Conservation (phyloP, 2,888 invertebrate genomes). For the Epicampocera succincta region DNA sequence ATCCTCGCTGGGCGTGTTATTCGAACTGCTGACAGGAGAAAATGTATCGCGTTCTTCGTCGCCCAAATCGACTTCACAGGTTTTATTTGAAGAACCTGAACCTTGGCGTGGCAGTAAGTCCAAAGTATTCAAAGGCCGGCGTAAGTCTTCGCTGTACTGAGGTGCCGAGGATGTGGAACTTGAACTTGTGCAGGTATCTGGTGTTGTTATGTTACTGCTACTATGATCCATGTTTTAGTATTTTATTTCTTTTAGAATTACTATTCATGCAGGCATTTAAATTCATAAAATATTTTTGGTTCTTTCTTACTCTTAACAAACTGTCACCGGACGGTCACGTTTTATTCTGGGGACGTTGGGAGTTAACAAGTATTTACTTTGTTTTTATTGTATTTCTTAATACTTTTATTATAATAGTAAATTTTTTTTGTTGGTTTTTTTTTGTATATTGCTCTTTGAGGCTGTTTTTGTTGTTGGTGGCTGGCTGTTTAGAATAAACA, state of each 20-base stretch:
- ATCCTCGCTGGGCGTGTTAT: slow-evolving; percentile 73
- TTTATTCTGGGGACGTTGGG: slow-evolving; percentile 49
- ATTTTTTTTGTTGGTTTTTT: slow-evolving; percentile 29
- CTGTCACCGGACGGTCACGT: slow-evolving; percentile 63
- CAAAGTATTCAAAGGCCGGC: slow-evolving; percentile 67
- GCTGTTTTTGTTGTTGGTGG: slow-evolving; percentile 16
- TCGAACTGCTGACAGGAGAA: slow-evolving; percentile 78
- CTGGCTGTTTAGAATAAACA: slow-evolving; percentile 52
- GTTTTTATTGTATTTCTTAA: slow-evolving; percentile 6
- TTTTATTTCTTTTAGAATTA: background rate
- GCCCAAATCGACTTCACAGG: slow-evolving; percentile 79
- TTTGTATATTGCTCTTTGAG: slow-evolving; percentile 26
- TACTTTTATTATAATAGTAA: slow-evolving; percentile 19
- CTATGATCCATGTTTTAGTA: slow-evolving; percentile 45
- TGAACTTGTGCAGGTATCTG: slow-evolving; percentile 59
- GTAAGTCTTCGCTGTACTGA: slow-evolving; percentile 77
- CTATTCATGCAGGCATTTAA: slow-evolving; percentile 58
- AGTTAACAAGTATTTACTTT: slow-evolving; percentile 32
- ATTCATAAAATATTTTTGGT: background rate
- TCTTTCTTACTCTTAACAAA: slow-evolving; percentile 19
- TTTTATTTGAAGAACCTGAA: slow-evolving; percentile 77
- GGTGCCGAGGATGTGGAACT: slow-evolving; percentile 74
- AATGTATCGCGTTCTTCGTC: slow-evolving; percentile 81
- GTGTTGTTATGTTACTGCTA: slow-evolving; percentile 50
- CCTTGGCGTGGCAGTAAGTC: slow-evolving; percentile 72